Evolutionary conservation across 1,140 invertebrate species (phyloP).

Genomic region (Streblospio benedicti): DNA sequence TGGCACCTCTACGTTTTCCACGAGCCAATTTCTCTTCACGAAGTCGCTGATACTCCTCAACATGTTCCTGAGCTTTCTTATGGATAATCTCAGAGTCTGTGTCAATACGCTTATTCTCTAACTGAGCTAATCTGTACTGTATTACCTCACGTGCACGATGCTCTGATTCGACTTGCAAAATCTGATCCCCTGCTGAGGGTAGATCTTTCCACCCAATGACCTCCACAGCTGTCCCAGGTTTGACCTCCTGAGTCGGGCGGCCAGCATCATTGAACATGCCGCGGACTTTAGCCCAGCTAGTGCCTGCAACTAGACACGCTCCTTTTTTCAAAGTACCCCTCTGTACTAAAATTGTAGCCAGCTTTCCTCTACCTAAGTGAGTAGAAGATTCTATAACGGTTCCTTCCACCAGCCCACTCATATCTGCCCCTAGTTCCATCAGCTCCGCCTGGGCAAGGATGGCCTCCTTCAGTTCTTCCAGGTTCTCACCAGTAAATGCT

Average conservation of each 20-base stretch:
- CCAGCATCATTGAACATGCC: slow-evolving; percentile 75
- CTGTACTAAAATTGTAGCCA: slow-evolving; percentile 79
- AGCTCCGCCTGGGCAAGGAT: slow-evolving; percentile 75
- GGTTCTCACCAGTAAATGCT: slow-evolving; percentile 69
- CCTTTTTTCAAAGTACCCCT: slow-evolving; percentile 80
- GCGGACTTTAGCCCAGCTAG: slow-evolving; percentile 71
- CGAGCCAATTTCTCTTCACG: slow-evolving; percentile 56
- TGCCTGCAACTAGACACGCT: slow-evolving; percentile 70
- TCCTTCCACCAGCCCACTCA: slow-evolving; percentile 75
- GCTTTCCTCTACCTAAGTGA: slow-evolving; percentile 66
- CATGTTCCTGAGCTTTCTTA: slow-evolving; percentile 61
- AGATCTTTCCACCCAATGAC: slow-evolving; percentile 58
- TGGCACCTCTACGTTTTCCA: slow-evolving; percentile 26
- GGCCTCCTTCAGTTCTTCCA: slow-evolving; percentile 73
- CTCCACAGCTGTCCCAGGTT: slow-evolving; percentile 74
- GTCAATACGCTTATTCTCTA: slow-evolving; percentile 56
- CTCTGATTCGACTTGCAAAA: slow-evolving; percentile 39
- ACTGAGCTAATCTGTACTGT: slow-evolving; percentile 53
- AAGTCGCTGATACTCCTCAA: slow-evolving; percentile 56
- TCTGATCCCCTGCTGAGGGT: slow-evolving; percentile 75
- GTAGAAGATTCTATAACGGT: slow-evolving; percentile 77
- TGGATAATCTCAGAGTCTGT: slow-evolving; percentile 57
- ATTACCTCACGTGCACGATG: slow-evolving; percentile 64
- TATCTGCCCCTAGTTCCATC: slow-evolving; percentile 72
- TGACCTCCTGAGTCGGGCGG: slow-evolving; percentile 56